phyloP scores from a whole-genome alignment of 1,140 invertebrate genomes.

The Amyelois transitella region DNA sequence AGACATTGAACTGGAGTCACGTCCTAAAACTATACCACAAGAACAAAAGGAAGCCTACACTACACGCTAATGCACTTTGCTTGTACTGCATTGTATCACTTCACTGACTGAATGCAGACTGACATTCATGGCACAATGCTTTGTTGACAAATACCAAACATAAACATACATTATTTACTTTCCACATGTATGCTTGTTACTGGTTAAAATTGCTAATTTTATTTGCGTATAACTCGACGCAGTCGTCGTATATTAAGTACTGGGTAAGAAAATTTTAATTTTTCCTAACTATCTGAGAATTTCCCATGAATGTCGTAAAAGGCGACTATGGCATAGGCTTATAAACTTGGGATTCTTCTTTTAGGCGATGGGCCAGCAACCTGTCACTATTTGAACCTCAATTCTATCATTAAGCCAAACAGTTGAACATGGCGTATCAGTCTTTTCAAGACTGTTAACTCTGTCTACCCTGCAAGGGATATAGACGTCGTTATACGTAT shows the following conservation, averaged over 20 bases:
- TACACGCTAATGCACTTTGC: neutral
- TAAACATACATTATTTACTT: conserved; percentile 43
- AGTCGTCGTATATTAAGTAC: neutral
- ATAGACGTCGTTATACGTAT: too few species aligned
- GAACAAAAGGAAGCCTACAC: conserved; percentile 1
- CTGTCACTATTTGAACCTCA: too few species aligned
- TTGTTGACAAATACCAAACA: conserved; percentile 51
- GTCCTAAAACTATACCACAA: conserved; percentile 1
- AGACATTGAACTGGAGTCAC: neutral
- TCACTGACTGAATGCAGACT: conserved; percentile 7
- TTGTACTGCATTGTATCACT: neutral
- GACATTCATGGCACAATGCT: conserved; percentile 27
- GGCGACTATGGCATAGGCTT: too few species aligned
- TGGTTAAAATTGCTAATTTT: neutral
- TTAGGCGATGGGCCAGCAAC: too few species aligned
- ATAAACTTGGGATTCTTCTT: too few species aligned
- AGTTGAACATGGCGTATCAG: too few species aligned
- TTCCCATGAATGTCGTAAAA: too few species aligned
- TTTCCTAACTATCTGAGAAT: too few species aligned
- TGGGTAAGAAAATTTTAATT: neutral
- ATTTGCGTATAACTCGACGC: neutral
- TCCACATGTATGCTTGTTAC: neutral
- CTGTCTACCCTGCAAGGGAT: too few species aligned
- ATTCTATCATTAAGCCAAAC: too few species aligned
- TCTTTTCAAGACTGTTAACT: too few species aligned